Conservation (phyloP, 2,888 invertebrate species). For the Acanthosepion lycidas region DNA sequence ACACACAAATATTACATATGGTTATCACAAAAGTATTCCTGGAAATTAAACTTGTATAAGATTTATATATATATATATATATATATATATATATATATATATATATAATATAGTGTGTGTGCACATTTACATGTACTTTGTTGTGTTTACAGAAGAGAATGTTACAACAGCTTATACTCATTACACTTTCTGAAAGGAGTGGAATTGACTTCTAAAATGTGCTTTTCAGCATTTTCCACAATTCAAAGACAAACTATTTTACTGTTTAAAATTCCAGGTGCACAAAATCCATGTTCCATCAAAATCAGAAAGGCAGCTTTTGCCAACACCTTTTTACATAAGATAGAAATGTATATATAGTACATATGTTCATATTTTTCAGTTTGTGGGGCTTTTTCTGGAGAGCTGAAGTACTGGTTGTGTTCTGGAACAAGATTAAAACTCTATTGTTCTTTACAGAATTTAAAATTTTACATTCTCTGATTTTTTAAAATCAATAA, state of each 20-base stretch:
- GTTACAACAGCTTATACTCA: not conserved
- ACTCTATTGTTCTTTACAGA: not conserved
- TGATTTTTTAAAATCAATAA: not conserved
- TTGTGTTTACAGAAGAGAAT: not conserved
- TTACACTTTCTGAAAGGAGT: not conserved
- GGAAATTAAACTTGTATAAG: not conserved
- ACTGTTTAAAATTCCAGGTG: not conserved
- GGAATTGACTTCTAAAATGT: not conserved
- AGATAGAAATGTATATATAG: conserved; percentile 13
- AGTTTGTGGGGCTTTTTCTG: not conserved
- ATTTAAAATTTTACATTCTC: not conserved
- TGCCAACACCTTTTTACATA: not conserved
- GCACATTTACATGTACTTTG: too few relatives aligned
- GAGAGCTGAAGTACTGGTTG: not conserved
- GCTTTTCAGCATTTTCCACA: not conserved
- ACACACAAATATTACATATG: not conserved
- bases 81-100: too few relatives aligned
- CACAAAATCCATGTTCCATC: conserved; percentile 13
- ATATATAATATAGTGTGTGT: too few relatives aligned
- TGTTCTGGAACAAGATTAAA: not conserved
- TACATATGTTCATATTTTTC: not conserved
- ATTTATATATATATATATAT: not conserved
- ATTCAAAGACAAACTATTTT: not conserved
- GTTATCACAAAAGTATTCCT: not conserved
- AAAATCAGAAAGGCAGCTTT: not conserved